Evolutionary conservation across 2,797 vertebrate species (phyloP), one percentile per base, ranked within the genome.

Genomic region (Brotula barbata): DNA sequence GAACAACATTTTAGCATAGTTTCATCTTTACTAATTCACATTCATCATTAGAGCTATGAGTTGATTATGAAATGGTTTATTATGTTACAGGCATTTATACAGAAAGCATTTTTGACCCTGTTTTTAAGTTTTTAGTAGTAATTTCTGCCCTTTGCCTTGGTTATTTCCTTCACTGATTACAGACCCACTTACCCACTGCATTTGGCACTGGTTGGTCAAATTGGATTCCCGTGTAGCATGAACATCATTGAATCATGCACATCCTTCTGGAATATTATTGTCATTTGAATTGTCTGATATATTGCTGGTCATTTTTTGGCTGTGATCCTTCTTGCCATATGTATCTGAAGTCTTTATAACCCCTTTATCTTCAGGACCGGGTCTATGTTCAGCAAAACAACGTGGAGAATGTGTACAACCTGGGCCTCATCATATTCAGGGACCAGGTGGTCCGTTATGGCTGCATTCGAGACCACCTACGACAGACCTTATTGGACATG

Each of bases 351-450:
- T 58, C 0, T 13, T 22, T 54, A 21, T 54, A 12, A 10, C 19
- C 16, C 5, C 2, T 1, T 53, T 58, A 7, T 55, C 7, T 33
- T 22, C 73, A 99, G 97, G 97, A 99, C 84, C 93, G 96, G 59
- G 96, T 98, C 17, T 99, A 98, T 58, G 95, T 98, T 74, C 96
- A 98, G 68, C 96, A 99, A 78, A 98, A 98, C 83, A 97, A 97
- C 0, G 95, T 98, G 85, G 95, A 99, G 85, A 98, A 98, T 55
- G 97, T 99, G 75, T 99, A 98, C 91, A 99, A 98, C 85, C 89
- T 99, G 58, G 97, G 97, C 71, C 92, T 99, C 86, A 97, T 98
- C 73, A 97, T 99, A 89, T 99, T 99, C 87, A 93, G 95, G 79
- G 96, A 99, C 85, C 96, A 98, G 86, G 96, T 98, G 17, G 94